These are phyloP conservation scores for Magallana ariakensis DNA, from an alignment of 1,140 invertebrate species.

Conservation along the genomic window DNA sequence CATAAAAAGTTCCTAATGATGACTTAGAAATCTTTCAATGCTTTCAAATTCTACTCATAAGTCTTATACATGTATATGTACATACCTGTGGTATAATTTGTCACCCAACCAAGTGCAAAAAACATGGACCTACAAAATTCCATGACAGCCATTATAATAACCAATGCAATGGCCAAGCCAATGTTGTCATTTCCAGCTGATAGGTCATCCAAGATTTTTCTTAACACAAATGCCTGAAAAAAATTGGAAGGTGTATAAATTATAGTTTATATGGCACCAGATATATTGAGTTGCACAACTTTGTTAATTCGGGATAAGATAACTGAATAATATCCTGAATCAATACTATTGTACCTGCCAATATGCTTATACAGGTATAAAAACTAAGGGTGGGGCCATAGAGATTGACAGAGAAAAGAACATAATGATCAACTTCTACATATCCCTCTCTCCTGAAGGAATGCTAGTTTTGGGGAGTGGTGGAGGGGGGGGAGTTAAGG, in stretches of 20 bases:
- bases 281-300: no score
- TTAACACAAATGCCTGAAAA: slow-evolving; percentile 82
- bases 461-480: no score
- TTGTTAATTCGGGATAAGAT: no score
- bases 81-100: slow-evolving; percentile 80
- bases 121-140: slow-evolving; percentile 83
- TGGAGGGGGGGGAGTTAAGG: no score
- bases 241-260: not conserved
- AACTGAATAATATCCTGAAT: no score
- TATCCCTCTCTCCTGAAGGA: no score
- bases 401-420: no score
- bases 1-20: not conserved
- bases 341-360: no score
- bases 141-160: slow-evolving; percentile 80
- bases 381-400: no score
- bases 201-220: slow-evolving; percentile 82
- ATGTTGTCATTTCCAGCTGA: slow-evolving; percentile 77
- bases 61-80: not conserved
- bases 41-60: not conserved
- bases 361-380: no score
- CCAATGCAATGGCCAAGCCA: slow-evolving; percentile 81
- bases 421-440: no score
- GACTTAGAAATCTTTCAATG: not conserved
- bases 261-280: no score
- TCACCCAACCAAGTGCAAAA: slow-evolving; percentile 84